Conservation (phyloP, 1,140 invertebrate species). For the Pemphigus obesinymphae region DNA sequence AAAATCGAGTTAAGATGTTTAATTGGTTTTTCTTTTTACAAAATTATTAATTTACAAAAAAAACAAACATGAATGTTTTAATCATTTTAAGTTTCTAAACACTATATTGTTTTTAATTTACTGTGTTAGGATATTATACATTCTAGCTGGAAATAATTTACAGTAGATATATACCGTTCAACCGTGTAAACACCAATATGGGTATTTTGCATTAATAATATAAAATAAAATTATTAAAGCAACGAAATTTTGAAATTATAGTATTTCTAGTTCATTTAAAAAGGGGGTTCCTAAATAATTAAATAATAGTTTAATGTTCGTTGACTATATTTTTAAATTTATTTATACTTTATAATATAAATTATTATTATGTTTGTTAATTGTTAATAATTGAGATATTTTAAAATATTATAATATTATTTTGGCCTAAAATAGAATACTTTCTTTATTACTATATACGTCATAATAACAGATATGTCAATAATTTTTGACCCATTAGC, state of each 20-base stretch:
- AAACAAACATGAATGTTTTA: neutral
- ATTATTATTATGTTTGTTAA: neutral
- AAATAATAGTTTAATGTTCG: neutral
- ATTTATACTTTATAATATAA: neutral
- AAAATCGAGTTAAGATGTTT: no score
- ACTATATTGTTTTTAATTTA: neutral
- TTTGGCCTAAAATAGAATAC: neutral
- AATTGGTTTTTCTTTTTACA: no score
- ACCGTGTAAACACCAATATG: neutral
- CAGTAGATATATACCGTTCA: neutral
- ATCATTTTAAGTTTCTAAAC: neutral
- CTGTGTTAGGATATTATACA: neutral
- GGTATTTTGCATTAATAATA: neutral
- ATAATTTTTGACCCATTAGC: no score
- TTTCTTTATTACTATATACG: neutral
- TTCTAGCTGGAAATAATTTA: neutral
- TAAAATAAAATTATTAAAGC: neutral
- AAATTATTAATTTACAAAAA: no score
- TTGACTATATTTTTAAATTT: neutral
- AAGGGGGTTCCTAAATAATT: no score
- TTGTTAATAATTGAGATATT: neutral
- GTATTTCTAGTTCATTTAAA: neutral
- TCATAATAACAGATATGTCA: neutral
- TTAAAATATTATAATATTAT: neutral
- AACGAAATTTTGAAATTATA: neutral